Base-by-base conservation (phyloP, 2,113 vertebrate species). In the Engraulis encrasicolus region DNA sequence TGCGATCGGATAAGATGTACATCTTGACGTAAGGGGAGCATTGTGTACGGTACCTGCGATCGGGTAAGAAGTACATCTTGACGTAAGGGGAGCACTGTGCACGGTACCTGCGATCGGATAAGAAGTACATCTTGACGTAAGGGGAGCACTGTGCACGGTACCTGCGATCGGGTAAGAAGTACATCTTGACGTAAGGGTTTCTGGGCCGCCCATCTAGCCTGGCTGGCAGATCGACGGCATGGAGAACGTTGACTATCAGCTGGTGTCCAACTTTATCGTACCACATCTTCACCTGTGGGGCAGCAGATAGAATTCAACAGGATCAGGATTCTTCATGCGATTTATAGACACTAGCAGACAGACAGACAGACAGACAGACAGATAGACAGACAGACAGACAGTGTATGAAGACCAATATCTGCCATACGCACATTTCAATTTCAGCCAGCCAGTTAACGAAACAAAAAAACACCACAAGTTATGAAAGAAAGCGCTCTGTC, bases 91-190 rank as follows among this genome's bases (percentile, higher is more conserved):
- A n/a, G n/a, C n/a, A n/a, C n/a, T n/a, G n/a, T n/a, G n/a, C n/a
- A n/a, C n/a, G n/a, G 1, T 91, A 96, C 95, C 94, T 95, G 90
- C 95, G 93, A 84, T 99, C 98, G 54, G 98, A 98, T 90, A 99
- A 98, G 94, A 99, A 99, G 93, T 99, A 99, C 97, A 99, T 99
- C 95, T 99, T 99, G 88, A 99, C 96, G 90, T 99, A 99, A 50
- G 98, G 96, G 92, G n/a, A n/a, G n/a, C n/a, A n/a, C n/a, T n/a
- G n/a, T n/a, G n/a, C n/a, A n/a, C n/a, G n/a, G 1, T 91, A 96
- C 95, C 94, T 95, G 90, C 95, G 93, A 84, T 99, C 98, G 54
- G 98, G 98, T 90, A 99, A 98, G 94, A 99, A 99, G 93, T 99
- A 99, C 97, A 99, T 99, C 95, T 99, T 99, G 88, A 99, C 96